Base-by-base conservation (phyloP, 2,797 vertebrate species). In the Limosa lapponica region DNA sequence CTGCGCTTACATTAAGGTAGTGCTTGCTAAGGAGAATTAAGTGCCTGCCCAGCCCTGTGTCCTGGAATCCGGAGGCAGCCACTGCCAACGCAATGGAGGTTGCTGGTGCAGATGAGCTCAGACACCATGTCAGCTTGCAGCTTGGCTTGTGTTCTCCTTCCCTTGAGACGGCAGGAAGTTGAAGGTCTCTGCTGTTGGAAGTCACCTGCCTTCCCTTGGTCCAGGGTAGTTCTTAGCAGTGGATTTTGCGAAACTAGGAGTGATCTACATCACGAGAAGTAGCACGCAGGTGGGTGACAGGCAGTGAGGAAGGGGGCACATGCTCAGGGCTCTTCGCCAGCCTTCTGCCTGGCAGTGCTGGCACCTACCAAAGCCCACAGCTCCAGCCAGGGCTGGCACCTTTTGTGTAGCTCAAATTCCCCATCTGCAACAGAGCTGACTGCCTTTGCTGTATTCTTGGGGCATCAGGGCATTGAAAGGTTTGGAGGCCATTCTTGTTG, bases 391-490 rank as follows among this genome's bases (percentile, higher is more conserved):
- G 3, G 13, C 74, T 55, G 57, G 77, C 64, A 43, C 18, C 57
- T 84, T 51, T n/a, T 41, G 3, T 25, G 70, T 14, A 51, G 66
- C 86, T 34, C 13, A 0, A 55, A 19, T 62, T 73, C 57, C 59
- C 23, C 23, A 1, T 16, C 9, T 43, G 54, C 69, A 16, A 27
- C 4, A 1, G 8, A 3, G 17, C 27, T 7, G 4, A 0, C 25
- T 64, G 22, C 27, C 66, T 49, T 36, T 55, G 58, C 54, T 10
- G 10, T 16, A 37, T 24, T 4, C 17, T 10, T 10, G 59, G 36
- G 46, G 28, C 54, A 37, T 7, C 25, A 8, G 49, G 48, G 16
- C 1, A 0, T 6, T 19, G 75, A 37, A 34, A 58, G 70, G 75
- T 6, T 32, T 54, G 61, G 54, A 55, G 43, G 41, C 34, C 6